Evolutionary conservation across 53 echinoderm and acorn worm genomes (phyloP).

Genomic region (Apostichopus leukothele): DNA sequence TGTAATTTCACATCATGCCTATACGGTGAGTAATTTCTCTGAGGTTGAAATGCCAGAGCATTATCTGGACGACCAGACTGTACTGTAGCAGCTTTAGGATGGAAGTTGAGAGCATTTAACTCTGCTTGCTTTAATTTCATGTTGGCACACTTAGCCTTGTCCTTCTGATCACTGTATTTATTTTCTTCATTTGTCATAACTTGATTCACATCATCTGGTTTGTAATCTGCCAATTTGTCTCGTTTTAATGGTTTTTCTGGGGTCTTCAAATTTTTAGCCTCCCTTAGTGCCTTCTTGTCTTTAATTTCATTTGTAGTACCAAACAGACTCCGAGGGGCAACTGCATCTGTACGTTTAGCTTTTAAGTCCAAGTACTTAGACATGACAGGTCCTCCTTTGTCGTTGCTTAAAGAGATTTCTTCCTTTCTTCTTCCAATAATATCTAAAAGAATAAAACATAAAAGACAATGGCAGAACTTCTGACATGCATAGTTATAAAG

Average conservation of each 20-base stretch:
- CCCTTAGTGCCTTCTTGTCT: constrained; percentile 55
- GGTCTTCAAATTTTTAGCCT: constrained; percentile 51
- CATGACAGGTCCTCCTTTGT: not conserved
- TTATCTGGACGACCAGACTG: not conserved
- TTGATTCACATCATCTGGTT: constrained; percentile 49
- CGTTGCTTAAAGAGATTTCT: no score
- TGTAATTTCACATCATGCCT: constrained; percentile 74
- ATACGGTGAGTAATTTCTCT: constrained; percentile 68
- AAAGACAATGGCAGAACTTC: no score
- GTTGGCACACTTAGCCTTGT: constrained; percentile 62
- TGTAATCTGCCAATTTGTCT: constrained; percentile 73
- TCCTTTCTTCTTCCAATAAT: no score
- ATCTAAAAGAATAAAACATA: no score
- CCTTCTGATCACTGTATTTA: constrained; percentile 58
- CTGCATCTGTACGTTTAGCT: constrained; percentile 83
- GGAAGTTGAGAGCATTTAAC: constrained; percentile 64
- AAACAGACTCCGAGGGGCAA: constrained; percentile 86
- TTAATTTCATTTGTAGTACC: constrained; percentile 86
- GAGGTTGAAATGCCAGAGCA: constrained; percentile 56
- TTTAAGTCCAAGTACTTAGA: constrained; percentile 55
- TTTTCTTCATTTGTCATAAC: constrained; percentile 55
- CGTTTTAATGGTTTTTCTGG: constrained; percentile 52
- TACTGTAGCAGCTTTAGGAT: constrained; percentile 61
- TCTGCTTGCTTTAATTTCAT: constrained; percentile 64
- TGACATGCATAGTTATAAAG: no score